A percentile compares a stretch with the other conserved stretches of the same genome.
Evolutionary conservation across 2,113 vertebrate genomes (phyloP).

Genomic region (Clupea harengus): DNA sequence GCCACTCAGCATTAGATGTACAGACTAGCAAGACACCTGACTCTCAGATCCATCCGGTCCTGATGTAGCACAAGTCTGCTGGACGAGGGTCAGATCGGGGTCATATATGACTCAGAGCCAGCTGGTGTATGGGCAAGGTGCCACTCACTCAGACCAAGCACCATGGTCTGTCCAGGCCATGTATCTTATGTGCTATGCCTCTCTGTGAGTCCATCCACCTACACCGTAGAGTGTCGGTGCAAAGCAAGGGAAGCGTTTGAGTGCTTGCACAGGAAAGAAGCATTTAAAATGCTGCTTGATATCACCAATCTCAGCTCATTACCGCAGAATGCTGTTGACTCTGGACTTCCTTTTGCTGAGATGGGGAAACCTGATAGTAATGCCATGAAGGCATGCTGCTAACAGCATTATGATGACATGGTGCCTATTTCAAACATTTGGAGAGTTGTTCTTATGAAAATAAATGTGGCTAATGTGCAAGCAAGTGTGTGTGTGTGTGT

Average conservation of each 20-base stretch:
- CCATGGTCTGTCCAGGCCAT: too few relatives aligned
- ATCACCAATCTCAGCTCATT: slow-evolving; percentile 72
- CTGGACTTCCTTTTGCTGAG: slow-evolving; percentile 73
- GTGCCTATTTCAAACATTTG: slow-evolving; percentile 46
- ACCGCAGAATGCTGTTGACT: slow-evolving; percentile 73
- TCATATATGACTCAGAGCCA: background rate
- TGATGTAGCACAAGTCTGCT: background rate
- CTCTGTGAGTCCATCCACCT: background rate
- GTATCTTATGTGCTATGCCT: background rate
- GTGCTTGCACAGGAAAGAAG: slow-evolving; percentile 64
- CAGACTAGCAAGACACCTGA: too few relatives aligned
- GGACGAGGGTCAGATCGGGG: background rate
- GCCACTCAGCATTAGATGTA: background rate
- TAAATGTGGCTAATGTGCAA: slow-evolving; percentile 39
- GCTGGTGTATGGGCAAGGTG: background rate
- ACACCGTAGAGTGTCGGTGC: slow-evolving; percentile 14
- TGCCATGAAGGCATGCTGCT: slow-evolving; percentile 54
- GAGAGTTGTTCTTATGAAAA: slow-evolving; percentile 54
- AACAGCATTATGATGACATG: slow-evolving; percentile 49
- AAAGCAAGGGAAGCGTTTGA: slow-evolving; percentile 24
- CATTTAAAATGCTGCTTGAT: slow-evolving; percentile 61
- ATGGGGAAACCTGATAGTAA: slow-evolving; percentile 72
- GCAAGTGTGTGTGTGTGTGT: background rate
- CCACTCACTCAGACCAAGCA: background rate
- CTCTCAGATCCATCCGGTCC: background rate